Evolutionary conservation across 1,140 invertebrate species (phyloP).

Genomic region (Drosophila novamexicana): DNA sequence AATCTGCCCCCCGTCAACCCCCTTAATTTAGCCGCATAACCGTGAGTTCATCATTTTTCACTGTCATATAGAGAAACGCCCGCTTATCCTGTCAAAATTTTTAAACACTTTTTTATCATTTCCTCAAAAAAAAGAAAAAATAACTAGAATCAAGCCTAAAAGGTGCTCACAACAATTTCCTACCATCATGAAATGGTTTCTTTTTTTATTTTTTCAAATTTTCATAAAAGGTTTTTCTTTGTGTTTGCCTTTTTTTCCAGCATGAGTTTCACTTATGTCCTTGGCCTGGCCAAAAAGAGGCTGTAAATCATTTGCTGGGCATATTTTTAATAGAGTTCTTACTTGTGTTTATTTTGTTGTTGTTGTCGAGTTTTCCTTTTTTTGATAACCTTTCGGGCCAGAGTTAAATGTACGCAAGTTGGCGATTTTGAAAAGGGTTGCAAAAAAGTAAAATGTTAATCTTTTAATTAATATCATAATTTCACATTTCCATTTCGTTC

Average conservation of each 20-base stretch:
- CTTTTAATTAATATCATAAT: slow-evolving; percentile 79
- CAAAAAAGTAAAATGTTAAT: slow-evolving; percentile 51
- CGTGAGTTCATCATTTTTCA: slow-evolving; percentile 65
- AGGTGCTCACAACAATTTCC: slow-evolving; percentile 68
- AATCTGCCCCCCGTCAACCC: slow-evolving; percentile 1
- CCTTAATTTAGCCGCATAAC: slow-evolving; percentile 38
- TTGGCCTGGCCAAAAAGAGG: slow-evolving; percentile 43
- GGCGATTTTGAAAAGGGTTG: slow-evolving; percentile 70
- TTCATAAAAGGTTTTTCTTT: slow-evolving; percentile 9
- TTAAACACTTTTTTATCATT: slow-evolving; percentile 65
- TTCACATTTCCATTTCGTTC: slow-evolving; percentile 39
- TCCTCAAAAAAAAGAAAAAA: slow-evolving; percentile 15
- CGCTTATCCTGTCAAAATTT: slow-evolving; percentile 74
- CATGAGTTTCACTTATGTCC: slow-evolving; percentile 60
- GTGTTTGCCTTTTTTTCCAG: slow-evolving; percentile 20
- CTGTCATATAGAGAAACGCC: slow-evolving; percentile 41
- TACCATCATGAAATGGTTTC: slow-evolving; percentile 64
- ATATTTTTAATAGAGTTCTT: slow-evolving; percentile 81
- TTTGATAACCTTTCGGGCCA: slow-evolving; percentile 16
- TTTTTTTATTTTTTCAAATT: slow-evolving; percentile 26
- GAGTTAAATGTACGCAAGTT: slow-evolving; percentile 60
- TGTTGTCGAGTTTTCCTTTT: not conserved
- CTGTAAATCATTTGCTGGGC: slow-evolving; percentile 73
- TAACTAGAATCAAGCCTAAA: slow-evolving; percentile 22
- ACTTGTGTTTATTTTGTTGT: slow-evolving; percentile 40